Percentiles rank a stretch among this genome's conserved stretches.
Evolutionary conservation across 2,797 vertebrate species (phyloP).

Genomic region (Sarcoramphus papa): DNA sequence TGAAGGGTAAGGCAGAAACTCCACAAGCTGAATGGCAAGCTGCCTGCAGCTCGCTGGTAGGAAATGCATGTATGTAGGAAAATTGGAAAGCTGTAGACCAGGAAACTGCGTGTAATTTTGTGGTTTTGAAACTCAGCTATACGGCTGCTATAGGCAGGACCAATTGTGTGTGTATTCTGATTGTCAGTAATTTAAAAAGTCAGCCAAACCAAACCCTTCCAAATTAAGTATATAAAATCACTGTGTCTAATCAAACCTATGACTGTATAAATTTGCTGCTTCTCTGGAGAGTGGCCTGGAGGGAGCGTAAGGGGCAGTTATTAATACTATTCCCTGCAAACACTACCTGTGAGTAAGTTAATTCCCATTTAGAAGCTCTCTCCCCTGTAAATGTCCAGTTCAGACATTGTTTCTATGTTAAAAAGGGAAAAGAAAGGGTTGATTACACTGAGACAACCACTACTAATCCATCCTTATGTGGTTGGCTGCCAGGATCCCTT

Average conservation of each 20-base stretch:
- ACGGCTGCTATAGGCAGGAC: background rate
- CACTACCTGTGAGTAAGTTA: background rate
- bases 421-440: background rate
- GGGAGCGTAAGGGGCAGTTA: background rate
- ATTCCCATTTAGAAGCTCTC: background rate
- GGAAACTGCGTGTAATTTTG: background rate
- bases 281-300: background rate
- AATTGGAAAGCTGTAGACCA: slow-evolving; percentile 14
- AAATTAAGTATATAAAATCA: slow-evolving; percentile 9
- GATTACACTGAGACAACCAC: background rate
- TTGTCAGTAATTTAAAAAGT: slow-evolving; percentile 1
- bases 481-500: background rate
- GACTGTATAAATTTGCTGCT: background rate
- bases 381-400: background rate
- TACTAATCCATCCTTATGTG: background rate
- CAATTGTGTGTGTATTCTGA: background rate
- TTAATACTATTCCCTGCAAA: background rate
- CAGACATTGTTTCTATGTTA: background rate
- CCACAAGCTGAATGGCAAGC: background rate
- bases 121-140: slow-evolving; percentile 32
- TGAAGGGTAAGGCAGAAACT: background rate
- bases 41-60: background rate
- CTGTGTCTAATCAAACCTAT: slow-evolving; percentile 3
- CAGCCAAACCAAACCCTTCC: background rate
- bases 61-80: background rate